phyloP scores from a whole-genome alignment of 2,888 invertebrate species.

The Drosophila bunnanda region DNA sequence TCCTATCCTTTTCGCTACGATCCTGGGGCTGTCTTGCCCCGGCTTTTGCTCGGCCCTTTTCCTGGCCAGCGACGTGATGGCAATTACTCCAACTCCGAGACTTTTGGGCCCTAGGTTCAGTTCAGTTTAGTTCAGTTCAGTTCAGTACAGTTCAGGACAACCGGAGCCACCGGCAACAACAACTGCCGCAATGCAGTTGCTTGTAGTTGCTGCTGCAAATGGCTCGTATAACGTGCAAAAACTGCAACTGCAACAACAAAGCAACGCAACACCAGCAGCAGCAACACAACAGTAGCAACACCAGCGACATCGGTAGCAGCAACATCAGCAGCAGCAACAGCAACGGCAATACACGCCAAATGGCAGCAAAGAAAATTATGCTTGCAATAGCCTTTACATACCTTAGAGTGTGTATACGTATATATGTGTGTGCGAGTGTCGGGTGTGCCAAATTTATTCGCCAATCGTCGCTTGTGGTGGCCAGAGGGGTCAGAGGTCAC shows the following conservation, averaged over 20 bases:
- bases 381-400: slow-evolving; percentile 81
- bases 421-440: slow-evolving; percentile 21
- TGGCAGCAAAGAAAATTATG: slow-evolving; percentile 77
- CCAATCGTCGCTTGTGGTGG: slow-evolving; percentile 65
- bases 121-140: slow-evolving; percentile 16
- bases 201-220: slow-evolving; percentile 77
- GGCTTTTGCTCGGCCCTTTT: slow-evolving; percentile 44
- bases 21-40: slow-evolving; percentile 29
- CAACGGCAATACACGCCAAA: slow-evolving; percentile 49
- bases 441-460: slow-evolving; percentile 65
- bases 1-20: slow-evolving; percentile 15
- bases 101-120: slow-evolving; percentile 27
- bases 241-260: slow-evolving; percentile 69
- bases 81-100: slow-evolving; percentile 65
- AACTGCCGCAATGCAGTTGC: slow-evolving; percentile 78
- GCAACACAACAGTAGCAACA: slow-evolving; percentile 30
- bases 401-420: slow-evolving; percentile 54
- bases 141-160: slow-evolving; percentile 31
- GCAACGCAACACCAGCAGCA: slow-evolving; percentile 59
- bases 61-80: slow-evolving; percentile 48
- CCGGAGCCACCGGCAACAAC: slow-evolving; percentile 51
- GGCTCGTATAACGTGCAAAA: slow-evolving; percentile 79
- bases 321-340: slow-evolving; percentile 14
- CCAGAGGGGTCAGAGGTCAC: slow-evolving; percentile 56
- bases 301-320: slow-evolving; percentile 25